A percentile compares a stretch with the other conserved stretches of the same genome.
These are phyloP conservation scores for Mastigias papua DNA, from an alignment of 30 jellyfish, hydroid and myxozoan genomes.

Conservation along the genomic window DNA sequence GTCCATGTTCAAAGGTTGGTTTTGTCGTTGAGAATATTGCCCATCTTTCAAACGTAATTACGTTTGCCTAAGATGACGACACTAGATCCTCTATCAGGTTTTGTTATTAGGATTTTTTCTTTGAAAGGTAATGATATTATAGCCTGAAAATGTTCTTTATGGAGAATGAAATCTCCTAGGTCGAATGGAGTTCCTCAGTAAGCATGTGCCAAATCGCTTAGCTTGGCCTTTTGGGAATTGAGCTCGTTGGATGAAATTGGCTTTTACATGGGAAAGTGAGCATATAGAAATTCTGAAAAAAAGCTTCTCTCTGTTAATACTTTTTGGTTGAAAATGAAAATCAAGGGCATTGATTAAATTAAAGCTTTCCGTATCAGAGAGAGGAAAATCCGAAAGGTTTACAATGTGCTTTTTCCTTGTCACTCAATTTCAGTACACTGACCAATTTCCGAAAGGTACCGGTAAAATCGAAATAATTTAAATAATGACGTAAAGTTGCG, in stretches of 20 bases:
- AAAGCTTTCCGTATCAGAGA: neutral
- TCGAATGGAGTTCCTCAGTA: slow-evolving; percentile 23
- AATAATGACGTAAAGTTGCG: too few relatives aligned
- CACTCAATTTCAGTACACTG: too few relatives aligned
- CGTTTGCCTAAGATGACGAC: slow-evolving; percentile 10
- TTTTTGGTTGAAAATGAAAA: neutral
- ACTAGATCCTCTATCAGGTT: slow-evolving; percentile 25
- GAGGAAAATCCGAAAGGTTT: neutral
- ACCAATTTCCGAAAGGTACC: too few relatives aligned
- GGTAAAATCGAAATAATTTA: too few relatives aligned
- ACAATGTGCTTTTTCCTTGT: neutral
- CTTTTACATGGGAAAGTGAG: neutral
- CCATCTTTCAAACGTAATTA: neutral
- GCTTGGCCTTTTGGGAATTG: neutral
- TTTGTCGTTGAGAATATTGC: neutral
- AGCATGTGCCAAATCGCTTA: slow-evolving; percentile 17
- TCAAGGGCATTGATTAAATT: neutral
- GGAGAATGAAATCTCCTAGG: neutral
- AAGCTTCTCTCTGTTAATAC: neutral
- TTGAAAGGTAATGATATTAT: neutral
- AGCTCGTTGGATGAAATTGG: neutral
- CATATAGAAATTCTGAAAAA: neutral
- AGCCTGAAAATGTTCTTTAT: slow-evolving; percentile 24
- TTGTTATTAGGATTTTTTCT: slow-evolving; percentile 4
- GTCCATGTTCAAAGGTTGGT: neutral